Evolutionary conservation across 2,888 invertebrate genomes (phyloP), one percentile per base, ranked within the genome.

Genomic region (Cephus sareptanus): DNA sequence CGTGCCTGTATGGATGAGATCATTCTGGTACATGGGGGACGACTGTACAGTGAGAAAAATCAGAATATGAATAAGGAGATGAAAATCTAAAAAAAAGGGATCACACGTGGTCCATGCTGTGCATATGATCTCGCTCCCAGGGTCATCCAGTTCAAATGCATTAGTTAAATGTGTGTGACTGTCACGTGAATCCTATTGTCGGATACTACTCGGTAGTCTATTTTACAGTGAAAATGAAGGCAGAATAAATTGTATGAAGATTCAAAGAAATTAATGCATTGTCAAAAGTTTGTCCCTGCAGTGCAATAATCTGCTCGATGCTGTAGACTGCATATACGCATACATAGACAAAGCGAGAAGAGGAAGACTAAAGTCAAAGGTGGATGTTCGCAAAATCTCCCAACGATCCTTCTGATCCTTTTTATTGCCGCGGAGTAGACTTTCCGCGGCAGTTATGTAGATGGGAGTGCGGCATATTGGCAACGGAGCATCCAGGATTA

Each of bases 401-500:
- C 56, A 56, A 56, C 56, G 56, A 56, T 56, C 56, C 56, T 56
- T 56, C 56, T 56, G 56, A 71, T 82, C 82, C 86, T 85, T 85
- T 87, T 91, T 90, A 90, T 90, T 89, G 87, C 85, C 81, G 83
- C 83, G 84, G 83, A 56, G 85, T 84, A 56, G 75, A 87, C 85
- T 88, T 88, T 87, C 84, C 85, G 84, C 82, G 87, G 87, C 86
- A 87, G 88, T 90, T 90, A 90, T 88, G 89, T 86, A 87, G 87
- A 90, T 89, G 84, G 81, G 85, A 86, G 83, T 84, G 85, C 85
- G 85, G 89, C 90, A 91, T 91, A 91, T 91, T 91, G 91, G 91
- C 90, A 90, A 87, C 81, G 79, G 83, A 83, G 83, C 77, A 81
- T 80, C 83, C 83, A 83, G 87, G 86, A 87, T 89, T 86, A 86